These are phyloP conservation scores for Horisme vitalbata DNA, from an alignment of 2,888 invertebrate species.

Conservation along the genomic window DNA sequence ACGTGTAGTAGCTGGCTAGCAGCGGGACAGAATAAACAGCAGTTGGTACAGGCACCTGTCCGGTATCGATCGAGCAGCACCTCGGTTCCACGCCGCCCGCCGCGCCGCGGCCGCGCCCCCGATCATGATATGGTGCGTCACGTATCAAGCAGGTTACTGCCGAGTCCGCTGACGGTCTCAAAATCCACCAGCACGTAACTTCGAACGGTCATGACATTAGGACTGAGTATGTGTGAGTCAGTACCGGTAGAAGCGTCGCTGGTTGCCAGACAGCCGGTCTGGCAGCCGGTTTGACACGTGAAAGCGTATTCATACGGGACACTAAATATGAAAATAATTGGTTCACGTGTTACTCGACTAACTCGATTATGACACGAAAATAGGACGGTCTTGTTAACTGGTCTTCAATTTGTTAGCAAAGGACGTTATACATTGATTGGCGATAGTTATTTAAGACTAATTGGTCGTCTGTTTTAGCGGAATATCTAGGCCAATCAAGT, in stretches of 20 bases:
- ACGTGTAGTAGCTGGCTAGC: conserved; percentile 52
- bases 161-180: neutral
- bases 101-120: conserved; percentile 40
- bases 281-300: conserved; percentile 2
- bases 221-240: neutral
- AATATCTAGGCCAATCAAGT: too few species aligned
- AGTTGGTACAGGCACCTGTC: conserved; percentile 44
- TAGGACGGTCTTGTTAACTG: conserved; percentile 36
- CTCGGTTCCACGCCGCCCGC: conserved; percentile 39
- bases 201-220: too few species aligned
- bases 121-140: conserved; percentile 32
- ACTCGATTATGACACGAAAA: conserved; percentile 45
- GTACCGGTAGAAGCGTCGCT: conserved; percentile 1
- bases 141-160: conserved; percentile 15
- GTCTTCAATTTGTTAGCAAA: conserved; percentile 22
- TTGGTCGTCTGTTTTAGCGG: conserved; percentile 4
- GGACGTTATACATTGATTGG: conserved; percentile 16
- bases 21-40: conserved; percentile 17
- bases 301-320: conserved; percentile 36
- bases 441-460: conserved; percentile 10
- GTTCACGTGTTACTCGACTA: conserved; percentile 53
- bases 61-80: conserved; percentile 46
- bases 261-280: neutral
- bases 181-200: neutral
- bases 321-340: conserved; percentile 62